These are phyloP conservation scores for Strigops habroptila DNA, from an alignment of 2,113 vertebrate species.

Conservation along the genomic window DNA sequence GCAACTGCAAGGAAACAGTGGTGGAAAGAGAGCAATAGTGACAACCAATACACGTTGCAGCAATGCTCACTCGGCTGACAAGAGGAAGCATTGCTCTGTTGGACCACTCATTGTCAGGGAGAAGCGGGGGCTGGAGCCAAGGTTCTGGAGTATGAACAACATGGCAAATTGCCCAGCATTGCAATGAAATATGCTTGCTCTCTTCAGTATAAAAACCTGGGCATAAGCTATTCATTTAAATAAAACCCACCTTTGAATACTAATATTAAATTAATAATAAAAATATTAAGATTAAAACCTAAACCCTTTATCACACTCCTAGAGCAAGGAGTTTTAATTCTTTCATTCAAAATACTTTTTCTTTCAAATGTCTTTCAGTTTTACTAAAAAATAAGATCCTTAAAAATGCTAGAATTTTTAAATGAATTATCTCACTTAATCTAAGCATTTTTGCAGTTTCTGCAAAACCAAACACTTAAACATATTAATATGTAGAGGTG, in stretches of 20 bases:
- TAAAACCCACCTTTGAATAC: neutral
- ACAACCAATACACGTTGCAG: neutral
- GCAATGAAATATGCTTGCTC: neutral
- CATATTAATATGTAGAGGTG: neutral
- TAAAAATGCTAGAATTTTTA: neutral
- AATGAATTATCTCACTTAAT: neutral
- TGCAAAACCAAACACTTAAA: neutral
- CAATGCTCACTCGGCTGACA: neutral
- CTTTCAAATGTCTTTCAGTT: neutral
- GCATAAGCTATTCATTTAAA: neutral
- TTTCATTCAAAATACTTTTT: neutral
- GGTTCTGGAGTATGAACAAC: neutral
- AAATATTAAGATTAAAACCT: neutral
- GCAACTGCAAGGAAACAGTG: neutral
- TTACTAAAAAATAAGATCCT: neutral
- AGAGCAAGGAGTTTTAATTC: neutral
- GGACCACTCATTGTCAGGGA: neutral
- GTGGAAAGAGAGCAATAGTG: neutral
- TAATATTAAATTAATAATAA: neutral
- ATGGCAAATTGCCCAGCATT: neutral
- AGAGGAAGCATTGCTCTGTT: neutral
- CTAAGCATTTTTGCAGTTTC: neutral
- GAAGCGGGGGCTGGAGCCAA: neutral
- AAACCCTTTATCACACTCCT: fast-evolving
- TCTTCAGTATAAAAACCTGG: neutral